Evolutionary conservation across 1,140 invertebrate genomes (phyloP).

Genomic region (Drosophila erecta): DNA sequence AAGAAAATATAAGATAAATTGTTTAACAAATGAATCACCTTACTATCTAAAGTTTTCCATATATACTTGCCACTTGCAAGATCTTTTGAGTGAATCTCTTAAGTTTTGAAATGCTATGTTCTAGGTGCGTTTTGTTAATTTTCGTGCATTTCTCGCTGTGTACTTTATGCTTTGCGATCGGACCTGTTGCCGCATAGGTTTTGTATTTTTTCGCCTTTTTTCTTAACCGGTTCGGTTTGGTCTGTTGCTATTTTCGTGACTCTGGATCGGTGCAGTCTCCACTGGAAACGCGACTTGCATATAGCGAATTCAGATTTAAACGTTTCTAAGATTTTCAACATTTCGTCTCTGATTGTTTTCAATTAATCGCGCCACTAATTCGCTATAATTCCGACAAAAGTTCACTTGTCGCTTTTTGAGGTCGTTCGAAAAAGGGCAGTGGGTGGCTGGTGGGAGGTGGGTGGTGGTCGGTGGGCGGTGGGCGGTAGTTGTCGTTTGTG

Average conservation of each 20-base stretch:
- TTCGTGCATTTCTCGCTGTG: slow-evolving; percentile 4
- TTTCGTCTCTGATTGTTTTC: neutral
- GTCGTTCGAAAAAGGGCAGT: neutral
- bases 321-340: slow-evolving; percentile 5
- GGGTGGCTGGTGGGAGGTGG: neutral
- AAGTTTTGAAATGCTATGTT: no score
- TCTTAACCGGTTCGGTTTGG: slow-evolving; percentile 58
- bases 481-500: neutral
- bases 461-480: neutral
- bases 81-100: no score
- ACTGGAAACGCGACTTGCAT: slow-evolving; percentile 15
- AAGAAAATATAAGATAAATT: no score
- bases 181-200: slow-evolving; percentile 73
- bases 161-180: slow-evolving; percentile 19
- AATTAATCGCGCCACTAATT: slow-evolving; percentile 2
- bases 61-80: no score
- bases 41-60: no score
- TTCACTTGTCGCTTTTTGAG: slow-evolving; percentile 6
- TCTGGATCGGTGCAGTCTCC: slow-evolving; percentile 32
- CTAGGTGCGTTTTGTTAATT: no score
- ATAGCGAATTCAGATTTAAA: slow-evolving; percentile 23
- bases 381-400: neutral
- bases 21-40: no score
- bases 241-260: slow-evolving; percentile 63
- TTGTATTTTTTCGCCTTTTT: slow-evolving; percentile 29